Conservation (phyloP, 2,797 vertebrate species). For the Nyctalus aviator region DNA sequence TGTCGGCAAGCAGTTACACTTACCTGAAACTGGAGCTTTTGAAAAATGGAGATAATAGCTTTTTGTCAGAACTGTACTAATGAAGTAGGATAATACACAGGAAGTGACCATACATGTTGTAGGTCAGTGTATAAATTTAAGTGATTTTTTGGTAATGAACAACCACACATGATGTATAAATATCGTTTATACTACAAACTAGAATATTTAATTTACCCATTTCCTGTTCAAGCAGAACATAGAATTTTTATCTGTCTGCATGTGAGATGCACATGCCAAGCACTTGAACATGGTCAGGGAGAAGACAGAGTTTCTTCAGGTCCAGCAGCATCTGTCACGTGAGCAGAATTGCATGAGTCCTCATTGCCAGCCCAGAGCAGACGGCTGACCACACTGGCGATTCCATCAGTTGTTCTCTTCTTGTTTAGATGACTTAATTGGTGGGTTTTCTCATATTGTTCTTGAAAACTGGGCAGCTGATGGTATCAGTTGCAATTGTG, state of each 20-base stretch:
- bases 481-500: neutral
- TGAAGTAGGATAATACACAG: rapidly evolving
- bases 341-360: rapidly evolving
- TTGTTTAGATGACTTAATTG: neutral
- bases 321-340: rapidly evolving
- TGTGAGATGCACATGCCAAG: neutral
- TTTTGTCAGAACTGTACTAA: neutral
- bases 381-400: rapidly evolving
- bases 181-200: neutral
- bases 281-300: neutral
- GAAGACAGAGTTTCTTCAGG: too few relatives aligned
- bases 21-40: neutral
- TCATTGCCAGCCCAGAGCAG: rapidly evolving
- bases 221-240: neutral
- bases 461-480: neutral
- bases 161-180: neutral
- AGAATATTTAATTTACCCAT: neutral
- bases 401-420: neutral
- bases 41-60: neutral
- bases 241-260: neutral
- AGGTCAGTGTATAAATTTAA: neutral
- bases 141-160: neutral
- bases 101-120: rapidly evolving
- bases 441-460: neutral
- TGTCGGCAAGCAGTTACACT: rapidly evolving